Evolutionary conservation across 2,888 invertebrate species (phyloP).

Genomic region (Orthosia incerta): DNA sequence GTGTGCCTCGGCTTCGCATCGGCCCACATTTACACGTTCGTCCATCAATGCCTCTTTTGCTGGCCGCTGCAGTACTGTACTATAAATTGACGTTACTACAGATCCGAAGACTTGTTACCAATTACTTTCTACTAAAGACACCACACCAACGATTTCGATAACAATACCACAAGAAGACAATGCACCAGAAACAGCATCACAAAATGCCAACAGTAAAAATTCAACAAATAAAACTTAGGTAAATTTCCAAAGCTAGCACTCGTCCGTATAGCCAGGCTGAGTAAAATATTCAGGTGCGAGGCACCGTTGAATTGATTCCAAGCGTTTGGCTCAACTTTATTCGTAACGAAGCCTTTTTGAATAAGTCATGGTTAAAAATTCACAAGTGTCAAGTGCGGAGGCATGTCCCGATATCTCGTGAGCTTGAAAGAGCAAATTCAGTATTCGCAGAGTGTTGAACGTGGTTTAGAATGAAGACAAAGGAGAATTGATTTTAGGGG

Average conservation of each 20-base stretch:
- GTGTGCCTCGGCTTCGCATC: no score
- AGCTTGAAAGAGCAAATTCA: constrained; percentile 1
- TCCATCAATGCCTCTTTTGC: no score
- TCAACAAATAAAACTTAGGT: constrained; percentile 49
- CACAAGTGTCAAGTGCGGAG: constrained; percentile 62
- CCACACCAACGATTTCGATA: background rate
- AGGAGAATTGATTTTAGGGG: constrained; percentile 7
- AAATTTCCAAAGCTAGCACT: constrained; percentile 44
- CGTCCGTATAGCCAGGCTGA: constrained; percentile 14
- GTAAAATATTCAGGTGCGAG: constrained; percentile 54
- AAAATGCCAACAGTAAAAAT: constrained; percentile 21
- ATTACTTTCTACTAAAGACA: no score
- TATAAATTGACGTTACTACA: no score
- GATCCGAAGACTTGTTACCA: no score
- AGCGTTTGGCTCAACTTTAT: constrained; percentile 61
- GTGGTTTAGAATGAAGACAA: constrained; percentile 16
- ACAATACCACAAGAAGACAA: background rate
- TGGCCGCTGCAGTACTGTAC: no score
- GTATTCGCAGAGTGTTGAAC: constrained; percentile 30
- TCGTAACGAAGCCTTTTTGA: constrained; percentile 67
- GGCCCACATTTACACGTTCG: no score
- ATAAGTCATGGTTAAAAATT: constrained; percentile 68
- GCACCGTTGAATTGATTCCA: constrained; percentile 62
- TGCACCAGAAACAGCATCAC: constrained; percentile 11
- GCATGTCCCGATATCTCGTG: constrained; percentile 31